phyloP scores from a whole-genome alignment of 2,797 vertebrate species.

The Spinibarbus caldwelli region DNA sequence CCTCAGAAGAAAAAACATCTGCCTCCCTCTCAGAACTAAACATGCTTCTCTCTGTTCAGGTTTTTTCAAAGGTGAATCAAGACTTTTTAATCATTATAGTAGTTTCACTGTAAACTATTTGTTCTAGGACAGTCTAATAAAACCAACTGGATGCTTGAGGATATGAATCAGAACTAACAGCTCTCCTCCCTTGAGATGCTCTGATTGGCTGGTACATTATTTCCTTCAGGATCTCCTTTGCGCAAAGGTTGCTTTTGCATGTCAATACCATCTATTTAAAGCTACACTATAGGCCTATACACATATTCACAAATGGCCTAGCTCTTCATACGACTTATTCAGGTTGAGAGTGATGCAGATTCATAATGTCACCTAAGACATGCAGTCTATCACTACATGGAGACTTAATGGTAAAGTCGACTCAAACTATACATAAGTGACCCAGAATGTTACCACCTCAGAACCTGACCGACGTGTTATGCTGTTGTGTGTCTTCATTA shows the following conservation, averaged over 20 bases:
- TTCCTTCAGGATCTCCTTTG: slow-evolving; percentile 35
- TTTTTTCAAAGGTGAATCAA: slow-evolving; percentile 1
- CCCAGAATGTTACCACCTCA: not conserved
- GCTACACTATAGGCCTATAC: slow-evolving; percentile 15
- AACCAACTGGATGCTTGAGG: slow-evolving; percentile 22
- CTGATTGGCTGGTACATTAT: slow-evolving; percentile 39
- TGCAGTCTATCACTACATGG: not conserved
- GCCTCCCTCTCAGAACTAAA: not conserved
- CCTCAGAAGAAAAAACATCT: not conserved
- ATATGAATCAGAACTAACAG: slow-evolving; percentile 41
- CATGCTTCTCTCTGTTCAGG: not conserved
- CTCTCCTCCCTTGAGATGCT: slow-evolving; percentile 36
- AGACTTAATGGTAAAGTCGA: not conserved
- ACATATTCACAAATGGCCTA: slow-evolving; percentile 19
- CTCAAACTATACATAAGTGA: not conserved
- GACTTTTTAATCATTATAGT: not conserved
- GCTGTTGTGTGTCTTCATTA: slow-evolving; percentile 4
- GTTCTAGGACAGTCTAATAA: slow-evolving; percentile 33
- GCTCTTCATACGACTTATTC: not conserved
- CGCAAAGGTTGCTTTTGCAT: slow-evolving; percentile 45
- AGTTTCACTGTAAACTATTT: slow-evolving; percentile 18
- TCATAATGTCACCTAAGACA: not conserved
- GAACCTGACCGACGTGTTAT: not conserved
- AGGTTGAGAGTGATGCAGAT: not conserved
- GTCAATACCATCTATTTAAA: slow-evolving; percentile 42